These are phyloP conservation scores for Girardinichthys multiradiatus DNA, from an alignment of 2,113 vertebrate species.

Conservation along the genomic window DNA sequence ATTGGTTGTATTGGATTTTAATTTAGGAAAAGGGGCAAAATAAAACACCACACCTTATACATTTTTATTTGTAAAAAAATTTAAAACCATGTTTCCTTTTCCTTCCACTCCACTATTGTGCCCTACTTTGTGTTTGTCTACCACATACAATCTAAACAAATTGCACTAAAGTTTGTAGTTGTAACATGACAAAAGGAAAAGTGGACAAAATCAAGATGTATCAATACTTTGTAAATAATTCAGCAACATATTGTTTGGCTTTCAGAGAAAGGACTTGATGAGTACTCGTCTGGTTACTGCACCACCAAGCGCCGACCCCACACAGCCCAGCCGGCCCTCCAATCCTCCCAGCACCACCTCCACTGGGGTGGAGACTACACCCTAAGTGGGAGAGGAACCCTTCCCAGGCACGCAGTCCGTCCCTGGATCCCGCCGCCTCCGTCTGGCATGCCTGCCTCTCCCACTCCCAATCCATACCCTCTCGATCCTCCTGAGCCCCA, in stretches of 20 bases:
- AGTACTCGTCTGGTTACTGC: slow-evolving; percentile 89
- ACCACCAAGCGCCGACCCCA: slow-evolving; percentile 87
- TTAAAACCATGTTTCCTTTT: no score
- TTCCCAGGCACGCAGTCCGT: slow-evolving; percentile 84
- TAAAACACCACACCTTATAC: no score
- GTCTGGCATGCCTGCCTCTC: slow-evolving; percentile 81
- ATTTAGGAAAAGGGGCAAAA: no score
- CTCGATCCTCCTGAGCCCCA: slow-evolving; percentile 80
- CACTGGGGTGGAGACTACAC: slow-evolving; percentile 86
- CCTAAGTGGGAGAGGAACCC: slow-evolving; percentile 85
- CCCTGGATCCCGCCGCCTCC: slow-evolving; percentile 84
- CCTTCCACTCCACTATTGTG: no score
- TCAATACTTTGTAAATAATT: slow-evolving; percentile 38
- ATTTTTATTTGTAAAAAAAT: no score
- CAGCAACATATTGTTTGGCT: slow-evolving; percentile 50
- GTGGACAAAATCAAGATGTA: neutral
- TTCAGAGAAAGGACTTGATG: slow-evolving; percentile 88
- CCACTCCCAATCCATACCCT: slow-evolving; percentile 83
- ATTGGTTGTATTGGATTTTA: neutral
- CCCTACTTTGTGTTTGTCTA: no score
- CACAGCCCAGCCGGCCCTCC: slow-evolving; percentile 81
- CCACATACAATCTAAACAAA: no score
- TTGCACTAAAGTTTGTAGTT: neutral
- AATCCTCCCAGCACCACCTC: slow-evolving; percentile 84
- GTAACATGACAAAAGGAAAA: neutral